A percentile compares a stretch with the other conserved stretches of the same genome.
Conservation (phyloP, 2,113 vertebrate species). For the Larimichthys crocea region DNA sequence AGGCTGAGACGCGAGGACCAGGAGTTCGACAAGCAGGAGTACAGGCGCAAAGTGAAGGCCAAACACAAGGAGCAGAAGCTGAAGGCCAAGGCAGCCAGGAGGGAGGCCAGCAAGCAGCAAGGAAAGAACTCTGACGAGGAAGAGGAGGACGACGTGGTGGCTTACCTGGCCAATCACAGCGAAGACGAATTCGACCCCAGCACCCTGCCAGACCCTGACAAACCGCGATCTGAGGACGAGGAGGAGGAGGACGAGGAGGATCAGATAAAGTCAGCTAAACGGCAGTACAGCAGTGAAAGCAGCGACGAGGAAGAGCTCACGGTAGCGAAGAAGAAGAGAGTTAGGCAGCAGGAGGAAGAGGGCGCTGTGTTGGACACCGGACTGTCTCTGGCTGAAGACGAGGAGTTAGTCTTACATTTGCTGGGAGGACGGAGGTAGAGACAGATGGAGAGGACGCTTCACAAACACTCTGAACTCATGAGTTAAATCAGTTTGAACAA, state of each 20-base stretch:
- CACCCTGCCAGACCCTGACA: slow-evolving; percentile 73
- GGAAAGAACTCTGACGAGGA: slow-evolving; percentile 11
- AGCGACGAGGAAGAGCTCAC: slow-evolving; percentile 16
- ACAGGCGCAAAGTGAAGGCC: slow-evolving; percentile 73
- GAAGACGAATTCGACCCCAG: slow-evolving; percentile 74
- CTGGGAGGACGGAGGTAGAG: slow-evolving; percentile 56
- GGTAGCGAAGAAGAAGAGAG: slow-evolving; percentile 42
- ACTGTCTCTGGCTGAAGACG: slow-evolving; percentile 77
- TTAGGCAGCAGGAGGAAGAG: slow-evolving; percentile 8
- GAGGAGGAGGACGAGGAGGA: background rate
- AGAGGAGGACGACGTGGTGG: slow-evolving; percentile 66
- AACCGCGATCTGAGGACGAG: background rate
- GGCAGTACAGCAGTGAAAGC: slow-evolving; percentile 42
- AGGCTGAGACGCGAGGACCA: slow-evolving; percentile 72
- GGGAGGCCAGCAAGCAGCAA: slow-evolving; percentile 56
- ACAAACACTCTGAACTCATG: background rate
- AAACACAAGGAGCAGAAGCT: slow-evolving; percentile 73
- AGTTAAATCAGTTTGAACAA: background rate
- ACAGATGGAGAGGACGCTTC: too few relatives aligned
- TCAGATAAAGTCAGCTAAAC: slow-evolving; percentile 16
- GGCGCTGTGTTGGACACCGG: slow-evolving; percentile 66
- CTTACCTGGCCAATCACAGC: slow-evolving; percentile 61
- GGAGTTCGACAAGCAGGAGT: slow-evolving; percentile 77
- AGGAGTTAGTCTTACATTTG: slow-evolving; percentile 75
- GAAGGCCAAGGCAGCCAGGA: slow-evolving; percentile 68